These are phyloP conservation scores for Lepidurus arcticus DNA, from an alignment of 1,140 invertebrate genomes.

Conservation along the genomic window DNA sequence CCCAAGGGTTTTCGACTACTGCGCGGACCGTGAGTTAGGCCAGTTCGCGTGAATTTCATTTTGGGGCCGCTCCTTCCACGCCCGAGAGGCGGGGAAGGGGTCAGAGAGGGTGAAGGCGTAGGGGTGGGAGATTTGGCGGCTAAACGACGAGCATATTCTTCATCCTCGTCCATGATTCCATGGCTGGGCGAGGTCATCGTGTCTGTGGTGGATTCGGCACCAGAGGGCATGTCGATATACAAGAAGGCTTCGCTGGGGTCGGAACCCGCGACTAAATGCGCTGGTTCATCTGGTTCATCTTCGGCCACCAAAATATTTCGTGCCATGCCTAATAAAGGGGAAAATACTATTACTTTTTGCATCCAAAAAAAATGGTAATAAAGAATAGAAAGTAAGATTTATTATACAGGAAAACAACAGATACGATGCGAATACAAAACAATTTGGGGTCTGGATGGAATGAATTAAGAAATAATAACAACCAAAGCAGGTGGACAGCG, in stretches of 20 bases:
- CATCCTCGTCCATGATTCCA: background rate
- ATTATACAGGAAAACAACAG: too few species aligned
- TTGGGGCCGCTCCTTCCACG: background rate
- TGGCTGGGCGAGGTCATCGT: background rate
- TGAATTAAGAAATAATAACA: too few species aligned
- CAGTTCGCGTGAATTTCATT: background rate
- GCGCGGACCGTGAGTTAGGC: background rate
- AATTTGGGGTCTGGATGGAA: too few species aligned
- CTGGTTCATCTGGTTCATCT: constrained; percentile 8
- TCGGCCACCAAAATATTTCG: background rate
- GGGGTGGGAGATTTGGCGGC: background rate
- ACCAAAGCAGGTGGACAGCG: too few species aligned
- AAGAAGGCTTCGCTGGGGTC: background rate
- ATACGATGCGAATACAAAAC: too few species aligned
- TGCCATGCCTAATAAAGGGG: background rate
- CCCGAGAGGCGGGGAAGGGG: background rate
- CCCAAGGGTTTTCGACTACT: background rate
- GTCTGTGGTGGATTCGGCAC: background rate
- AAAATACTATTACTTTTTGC: background rate
- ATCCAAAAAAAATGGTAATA: too few species aligned
- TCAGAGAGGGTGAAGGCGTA: background rate
- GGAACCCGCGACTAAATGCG: background rate
- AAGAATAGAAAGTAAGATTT: too few species aligned
- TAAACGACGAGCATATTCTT: background rate
- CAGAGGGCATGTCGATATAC: background rate